Conservation (phyloP, 2,113 vertebrate genomes). For the Anarrhichthys ocellatus region DNA sequence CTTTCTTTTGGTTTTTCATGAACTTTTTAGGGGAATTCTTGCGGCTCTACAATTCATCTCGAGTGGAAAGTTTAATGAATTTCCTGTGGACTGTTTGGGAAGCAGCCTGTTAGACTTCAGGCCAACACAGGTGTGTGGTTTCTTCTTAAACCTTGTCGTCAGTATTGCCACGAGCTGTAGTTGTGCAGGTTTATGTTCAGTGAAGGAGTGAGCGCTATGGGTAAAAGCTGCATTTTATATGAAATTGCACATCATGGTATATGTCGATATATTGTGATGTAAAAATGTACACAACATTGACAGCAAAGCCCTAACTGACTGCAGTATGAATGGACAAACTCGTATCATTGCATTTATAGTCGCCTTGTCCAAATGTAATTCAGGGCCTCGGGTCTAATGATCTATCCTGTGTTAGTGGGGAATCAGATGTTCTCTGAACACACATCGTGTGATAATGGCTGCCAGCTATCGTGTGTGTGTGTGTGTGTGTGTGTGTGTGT, state of each 20-base stretch:
- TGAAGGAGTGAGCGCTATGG: not conserved
- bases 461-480: too few relatives aligned
- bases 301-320: too few relatives aligned
- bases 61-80: not conserved
- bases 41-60: not conserved
- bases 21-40: not conserved
- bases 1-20: not conserved
- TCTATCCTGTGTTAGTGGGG: too few relatives aligned
- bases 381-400: not conserved
- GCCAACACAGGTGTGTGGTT: slow-evolving; percentile 58
- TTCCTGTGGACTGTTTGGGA: slow-evolving; percentile 1
- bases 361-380: not conserved
- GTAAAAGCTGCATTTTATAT: not conserved
- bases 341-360: not conserved
- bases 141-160: not conserved
- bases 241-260: not conserved
- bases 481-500: too few relatives aligned
- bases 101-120: slow-evolving; percentile 1
- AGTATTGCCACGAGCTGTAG: not conserved
- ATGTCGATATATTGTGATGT: not conserved
- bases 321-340: not conserved
- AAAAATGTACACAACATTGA: not conserved
- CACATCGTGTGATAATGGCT: slow-evolving; percentile 3
- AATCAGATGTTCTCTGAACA: not conserved
- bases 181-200: not conserved